Evolutionary conservation across 2,797 vertebrate genomes (phyloP).

Genomic region (Zalophus californianus): DNA sequence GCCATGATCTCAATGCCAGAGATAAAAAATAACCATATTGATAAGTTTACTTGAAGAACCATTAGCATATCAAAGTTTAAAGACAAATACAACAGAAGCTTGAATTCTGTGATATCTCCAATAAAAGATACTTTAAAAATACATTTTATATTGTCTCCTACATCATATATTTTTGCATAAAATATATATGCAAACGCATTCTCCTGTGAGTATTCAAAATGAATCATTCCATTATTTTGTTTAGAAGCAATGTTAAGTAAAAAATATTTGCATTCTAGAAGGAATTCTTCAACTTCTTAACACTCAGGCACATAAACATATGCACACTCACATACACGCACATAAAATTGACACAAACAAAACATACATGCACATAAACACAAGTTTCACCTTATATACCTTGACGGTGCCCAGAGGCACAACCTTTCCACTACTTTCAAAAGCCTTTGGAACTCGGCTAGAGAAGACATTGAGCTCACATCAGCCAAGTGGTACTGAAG

Average conservation of each 20-base stretch:
- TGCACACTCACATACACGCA: neutral
- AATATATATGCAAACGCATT: neutral
- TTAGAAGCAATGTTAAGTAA: neutral
- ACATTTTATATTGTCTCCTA: neutral
- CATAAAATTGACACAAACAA: neutral
- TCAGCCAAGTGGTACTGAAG: neutral
- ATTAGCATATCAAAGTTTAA: neutral
- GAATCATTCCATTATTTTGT: slow-evolving; percentile 3
- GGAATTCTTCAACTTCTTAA: neutral
- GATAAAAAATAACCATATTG: neutral
- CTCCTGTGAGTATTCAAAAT: neutral
- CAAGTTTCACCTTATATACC: neutral
- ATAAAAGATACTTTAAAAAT: neutral
- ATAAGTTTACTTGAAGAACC: neutral
- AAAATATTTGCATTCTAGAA: neutral
- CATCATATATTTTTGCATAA: neutral
- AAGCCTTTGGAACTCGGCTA: neutral
- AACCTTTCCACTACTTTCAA: neutral
- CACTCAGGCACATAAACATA: neutral
- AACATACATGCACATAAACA: neutral
- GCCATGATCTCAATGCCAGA: neutral
- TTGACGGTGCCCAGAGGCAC: neutral
- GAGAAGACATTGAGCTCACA: neutral
- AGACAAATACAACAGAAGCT: neutral
- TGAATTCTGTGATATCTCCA: neutral